phyloP scores from a whole-genome alignment of 2,113 vertebrate species.

The Actinemys pallida region DNA sequence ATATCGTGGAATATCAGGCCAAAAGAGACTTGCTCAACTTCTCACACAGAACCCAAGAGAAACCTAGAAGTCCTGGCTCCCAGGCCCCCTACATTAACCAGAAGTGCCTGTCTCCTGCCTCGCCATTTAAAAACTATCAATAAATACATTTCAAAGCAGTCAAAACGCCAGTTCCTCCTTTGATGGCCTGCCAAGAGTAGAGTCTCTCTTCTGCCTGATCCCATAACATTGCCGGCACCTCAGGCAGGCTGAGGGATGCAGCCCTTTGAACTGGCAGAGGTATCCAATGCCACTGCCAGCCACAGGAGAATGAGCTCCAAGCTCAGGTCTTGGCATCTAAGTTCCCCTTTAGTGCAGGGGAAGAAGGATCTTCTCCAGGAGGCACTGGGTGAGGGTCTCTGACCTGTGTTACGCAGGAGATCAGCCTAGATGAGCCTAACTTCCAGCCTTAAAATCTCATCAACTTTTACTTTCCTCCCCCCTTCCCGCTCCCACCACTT shows the following conservation, averaged over 20 bases:
- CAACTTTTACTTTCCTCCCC: neutral
- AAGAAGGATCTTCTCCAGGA: neutral
- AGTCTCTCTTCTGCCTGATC: too few species aligned
- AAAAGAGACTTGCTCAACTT: neutral
- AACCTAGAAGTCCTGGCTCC: neutral
- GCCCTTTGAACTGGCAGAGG: neutral
- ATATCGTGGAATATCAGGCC: too few species aligned
- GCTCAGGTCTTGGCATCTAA: neutral
- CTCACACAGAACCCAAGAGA: neutral
- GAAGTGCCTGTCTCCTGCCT: neutral
- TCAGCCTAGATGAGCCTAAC: neutral
- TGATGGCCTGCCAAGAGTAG: neutral
- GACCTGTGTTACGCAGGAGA: neutral
- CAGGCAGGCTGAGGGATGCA: too few species aligned
- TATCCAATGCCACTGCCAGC: neutral
- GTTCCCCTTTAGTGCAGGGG: neutral
- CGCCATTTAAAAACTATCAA: neutral
- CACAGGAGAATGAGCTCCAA: neutral
- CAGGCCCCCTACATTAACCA: neutral
- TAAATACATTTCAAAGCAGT: neutral
- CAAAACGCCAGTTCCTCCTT: neutral
- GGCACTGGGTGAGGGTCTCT: neutral
- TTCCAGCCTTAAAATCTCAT: neutral
- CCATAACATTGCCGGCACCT: too few species aligned
- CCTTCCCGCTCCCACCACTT: neutral